These are phyloP conservation scores for Chlorocebus sabaeus DNA, from an alignment of 2,113 vertebrate genomes.

Conservation along the genomic window DNA sequence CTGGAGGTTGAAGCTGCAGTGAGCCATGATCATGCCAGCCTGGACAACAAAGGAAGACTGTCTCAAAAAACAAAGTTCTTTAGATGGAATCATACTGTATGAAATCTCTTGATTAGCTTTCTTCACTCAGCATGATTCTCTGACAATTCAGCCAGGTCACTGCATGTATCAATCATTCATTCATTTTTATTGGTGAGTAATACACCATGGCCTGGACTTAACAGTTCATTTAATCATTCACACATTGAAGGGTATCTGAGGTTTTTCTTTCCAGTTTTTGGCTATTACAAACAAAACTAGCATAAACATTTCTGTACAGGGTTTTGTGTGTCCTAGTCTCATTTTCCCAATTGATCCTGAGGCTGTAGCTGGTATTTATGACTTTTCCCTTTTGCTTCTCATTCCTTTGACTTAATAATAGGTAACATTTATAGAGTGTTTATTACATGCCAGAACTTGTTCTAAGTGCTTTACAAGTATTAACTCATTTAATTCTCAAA, in stretches of 20 bases:
- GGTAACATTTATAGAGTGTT: conserved; percentile 7
- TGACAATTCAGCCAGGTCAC: not conserved
- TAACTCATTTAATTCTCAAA: conserved; percentile 41
- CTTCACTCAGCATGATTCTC: not conserved
- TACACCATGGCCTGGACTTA: too few relatives aligned
- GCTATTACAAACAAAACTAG: not conserved
- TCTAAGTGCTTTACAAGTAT: conserved; percentile 42
- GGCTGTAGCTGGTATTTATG: not conserved
- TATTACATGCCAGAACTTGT: conserved; percentile 38
- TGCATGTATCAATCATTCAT: not conserved
- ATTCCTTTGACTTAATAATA: conserved; percentile 24
- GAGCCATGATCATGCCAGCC: too few relatives aligned
- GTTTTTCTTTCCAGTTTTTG: not conserved
- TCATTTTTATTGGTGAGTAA: not conserved
- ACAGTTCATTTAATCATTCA: not conserved
- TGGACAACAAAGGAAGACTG: too few relatives aligned
- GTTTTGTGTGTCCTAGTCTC: not conserved
- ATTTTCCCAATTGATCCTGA: not conserved
- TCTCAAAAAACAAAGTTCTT: not conserved
- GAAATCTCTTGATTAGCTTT: not conserved
- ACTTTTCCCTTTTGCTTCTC: not conserved
- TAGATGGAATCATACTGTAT: not conserved
- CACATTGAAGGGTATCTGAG: not conserved
- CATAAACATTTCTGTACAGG: not conserved
- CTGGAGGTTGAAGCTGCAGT: too few relatives aligned